These are phyloP conservation scores for Ptychadena robeensis DNA, from an alignment of 2,797 vertebrate species.

Conservation along the genomic window DNA sequence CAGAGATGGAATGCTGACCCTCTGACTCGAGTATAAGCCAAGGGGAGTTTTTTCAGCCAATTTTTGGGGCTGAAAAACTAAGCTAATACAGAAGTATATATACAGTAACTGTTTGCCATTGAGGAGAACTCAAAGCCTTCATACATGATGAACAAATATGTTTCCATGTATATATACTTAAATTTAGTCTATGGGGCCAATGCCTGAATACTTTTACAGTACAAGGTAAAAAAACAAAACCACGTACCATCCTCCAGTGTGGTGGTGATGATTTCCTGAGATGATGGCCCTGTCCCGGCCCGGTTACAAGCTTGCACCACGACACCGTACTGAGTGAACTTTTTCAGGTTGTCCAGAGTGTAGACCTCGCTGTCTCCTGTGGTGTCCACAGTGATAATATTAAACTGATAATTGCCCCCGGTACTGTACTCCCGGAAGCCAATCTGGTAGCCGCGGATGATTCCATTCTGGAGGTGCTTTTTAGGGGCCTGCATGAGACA, in stretches of 20 bases:
- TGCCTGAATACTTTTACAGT: too few species aligned
- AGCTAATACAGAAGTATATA: too few species aligned
- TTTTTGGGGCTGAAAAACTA: too few species aligned
- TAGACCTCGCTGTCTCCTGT: slow-evolving; percentile 93
- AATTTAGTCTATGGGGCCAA: too few species aligned
- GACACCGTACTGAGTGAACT: slow-evolving; percentile 98
- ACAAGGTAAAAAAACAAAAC: too few species aligned
- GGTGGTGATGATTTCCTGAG: slow-evolving; percentile 95
- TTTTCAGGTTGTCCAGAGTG: slow-evolving; percentile 92
- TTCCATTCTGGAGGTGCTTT: slow-evolving; percentile 94
- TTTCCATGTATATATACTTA: too few species aligned
- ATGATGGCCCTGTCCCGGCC: slow-evolving; percentile 95
- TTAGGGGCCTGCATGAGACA: slow-evolving; percentile 84
- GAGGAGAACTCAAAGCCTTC: too few species aligned
- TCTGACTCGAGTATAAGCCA: too few species aligned
- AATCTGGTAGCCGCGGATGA: slow-evolving; percentile 97
- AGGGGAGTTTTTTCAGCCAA: too few species aligned
- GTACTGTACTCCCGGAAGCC: slow-evolving; percentile 97
- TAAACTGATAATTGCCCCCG: slow-evolving; percentile 94
- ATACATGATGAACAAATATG: too few species aligned
- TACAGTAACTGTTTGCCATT: too few species aligned
- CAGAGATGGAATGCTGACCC: too few species aligned
- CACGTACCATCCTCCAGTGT: slow-evolving; percentile 93
- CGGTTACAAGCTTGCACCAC: slow-evolving; percentile 96
- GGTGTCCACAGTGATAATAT: slow-evolving; percentile 94